Evolutionary conservation across 2,113 vertebrate species (phyloP), one percentile per base, ranked within the genome.

Genomic region (Lophotis ruficrista): DNA sequence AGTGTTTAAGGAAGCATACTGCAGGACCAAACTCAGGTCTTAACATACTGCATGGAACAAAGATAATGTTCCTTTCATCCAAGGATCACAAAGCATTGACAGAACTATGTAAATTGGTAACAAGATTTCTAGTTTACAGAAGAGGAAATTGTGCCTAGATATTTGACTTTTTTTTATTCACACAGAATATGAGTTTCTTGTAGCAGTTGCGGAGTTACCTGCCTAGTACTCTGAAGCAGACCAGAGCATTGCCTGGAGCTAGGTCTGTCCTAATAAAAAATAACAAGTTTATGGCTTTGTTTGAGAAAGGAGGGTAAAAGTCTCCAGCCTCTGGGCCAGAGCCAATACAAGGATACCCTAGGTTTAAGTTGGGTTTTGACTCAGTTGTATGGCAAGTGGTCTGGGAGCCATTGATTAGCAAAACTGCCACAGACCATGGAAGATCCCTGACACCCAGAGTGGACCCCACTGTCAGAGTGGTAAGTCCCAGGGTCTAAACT

Each of bases 41-140:
- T 92, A 62, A 65, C 27, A 53, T 38, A 80, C 76, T 72, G 47
- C 41, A 57, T 90, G 66, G 76, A 97, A 89, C 38, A 96, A 95
- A 88, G 69, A 82, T 64, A 95, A 82, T 45, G 22, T 28, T 24
- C 30, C 48, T 89, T 94, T 89, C 70, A 87, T 91, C 43, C 69
- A 75, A 89, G 72, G 35, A 79, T 82, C 83, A 87, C 56, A 71
- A 83, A 84, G 65, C n/a, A 84, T 35, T 75, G 65, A 76, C 37
- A 76, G 62, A 89, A 84, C 22, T 51, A 30, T 25, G 3, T 83
- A 82, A 92, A 20, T 24, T 60, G 30, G 21, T 77, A 95, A 87
- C 86, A 89, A 86, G 64, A 90, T 87, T 93, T 89, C 68, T 75
- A 33, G 20, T 93, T 95, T 92, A 83, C 38, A 90, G 19, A 18